phyloP scores from a whole-genome alignment of 1,140 invertebrate genomes.

The Galendromus occidentalis region DNA sequence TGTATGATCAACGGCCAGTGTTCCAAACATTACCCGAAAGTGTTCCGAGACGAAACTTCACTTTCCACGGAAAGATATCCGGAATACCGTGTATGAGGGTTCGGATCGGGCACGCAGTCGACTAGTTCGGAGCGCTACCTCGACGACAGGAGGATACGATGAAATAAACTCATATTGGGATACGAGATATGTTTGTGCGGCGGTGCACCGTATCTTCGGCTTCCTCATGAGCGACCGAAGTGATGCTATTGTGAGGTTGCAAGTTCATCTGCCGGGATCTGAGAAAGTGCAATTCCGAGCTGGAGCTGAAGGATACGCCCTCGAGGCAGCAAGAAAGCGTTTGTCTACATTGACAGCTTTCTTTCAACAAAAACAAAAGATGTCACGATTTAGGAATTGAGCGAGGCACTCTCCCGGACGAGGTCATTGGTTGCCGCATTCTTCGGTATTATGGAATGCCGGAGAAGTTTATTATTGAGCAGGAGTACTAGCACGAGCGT shows the following conservation, averaged over 20 bases:
- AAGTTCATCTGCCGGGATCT: too few species aligned
- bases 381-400: too few species aligned
- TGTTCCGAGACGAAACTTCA: slow-evolving; percentile 8
- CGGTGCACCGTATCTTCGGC: slow-evolving; percentile 18
- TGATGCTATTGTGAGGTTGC: too few species aligned
- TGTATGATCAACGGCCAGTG: neutral
- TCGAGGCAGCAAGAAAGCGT: too few species aligned
- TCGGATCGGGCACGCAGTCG: slow-evolving; percentile 19
- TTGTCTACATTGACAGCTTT: too few species aligned
- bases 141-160: slow-evolving; percentile 10
- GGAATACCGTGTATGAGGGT: slow-evolving; percentile 23
- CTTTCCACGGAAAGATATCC: slow-evolving; percentile 10
- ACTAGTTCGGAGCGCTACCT: neutral
- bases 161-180: slow-evolving; percentile 19
- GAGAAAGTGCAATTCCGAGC: too few species aligned
- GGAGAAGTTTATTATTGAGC: slow-evolving; percentile 15
- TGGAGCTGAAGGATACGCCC: too few species aligned
- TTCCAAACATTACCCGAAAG: slow-evolving; percentile 13
- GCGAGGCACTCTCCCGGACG: too few species aligned
- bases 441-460: slow-evolving; percentile 21
- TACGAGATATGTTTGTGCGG: slow-evolving; percentile 19
- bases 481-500: slow-evolving; percentile 12
- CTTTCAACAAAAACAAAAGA: too few species aligned
- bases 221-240: too few species aligned
- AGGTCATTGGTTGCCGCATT: slow-evolving; percentile 9